Base-by-base conservation (phyloP, 2,113 vertebrate genomes). In the Erpornis zantholeuca region DNA sequence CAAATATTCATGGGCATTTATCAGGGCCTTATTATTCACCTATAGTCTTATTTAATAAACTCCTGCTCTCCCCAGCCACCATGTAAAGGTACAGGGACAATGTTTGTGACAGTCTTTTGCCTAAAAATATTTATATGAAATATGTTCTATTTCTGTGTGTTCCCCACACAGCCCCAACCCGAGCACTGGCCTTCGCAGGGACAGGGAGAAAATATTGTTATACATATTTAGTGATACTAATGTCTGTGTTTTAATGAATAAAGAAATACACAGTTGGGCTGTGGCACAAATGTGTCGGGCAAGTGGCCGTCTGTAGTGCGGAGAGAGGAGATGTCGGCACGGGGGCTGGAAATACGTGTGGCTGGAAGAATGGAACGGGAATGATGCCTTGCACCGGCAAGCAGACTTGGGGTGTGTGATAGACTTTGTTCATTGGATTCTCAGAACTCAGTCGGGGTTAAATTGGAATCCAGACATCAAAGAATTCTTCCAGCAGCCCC, bases 381-480 rank as follows among this genome's bases (percentile, higher is more conserved):
- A 98, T 97, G 98, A 98, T 98, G 98, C 98, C 98, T 98, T 94
- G 98, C 97, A 97, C 98, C 98, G 98, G 98, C 98, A 98, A 97
- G 98, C 97, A 98, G 98, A 98, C 99, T 98, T 98, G 98, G 97
- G 98, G 98, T 98, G 98, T 98, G 98, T 98, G 98, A 98, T 98
- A 98, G 98, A 99, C 98, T 98, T 98, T 98, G 98, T 98, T 99
- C 99, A 98, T 99, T 99, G 98, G 98, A 99, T 99, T 99, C 99
- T 99, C 98, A 99, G 99, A 99, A 99, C 99, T 99, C 99, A 99
- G 99, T 99, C 98, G 99, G 99, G 99, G 99, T 99, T 99, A 99
- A 99, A 99, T 99, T 99, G 99, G 98, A 99, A 99, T 99, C 98
- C 98, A 99, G 99, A 99, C 99, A 99, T 99, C 99, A 99, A 99